Conservation (phyloP, 2,113 vertebrate genomes). For the Caracal caracal region DNA sequence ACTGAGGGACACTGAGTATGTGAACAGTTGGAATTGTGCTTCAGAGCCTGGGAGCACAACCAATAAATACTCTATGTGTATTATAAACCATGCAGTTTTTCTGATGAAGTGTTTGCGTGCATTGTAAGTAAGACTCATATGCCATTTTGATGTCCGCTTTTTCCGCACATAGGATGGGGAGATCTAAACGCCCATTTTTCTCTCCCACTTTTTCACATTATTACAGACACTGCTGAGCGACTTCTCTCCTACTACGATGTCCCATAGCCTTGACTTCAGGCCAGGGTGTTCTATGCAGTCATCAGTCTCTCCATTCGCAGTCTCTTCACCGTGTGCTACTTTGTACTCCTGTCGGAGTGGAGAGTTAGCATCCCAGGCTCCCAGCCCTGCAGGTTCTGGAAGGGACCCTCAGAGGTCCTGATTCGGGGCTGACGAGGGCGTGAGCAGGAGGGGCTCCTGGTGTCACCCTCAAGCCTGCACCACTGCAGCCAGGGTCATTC, state of each 20-base stretch:
- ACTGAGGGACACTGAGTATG: neutral
- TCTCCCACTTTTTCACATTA: neutral
- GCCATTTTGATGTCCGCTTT: neutral
- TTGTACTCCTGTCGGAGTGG: neutral
- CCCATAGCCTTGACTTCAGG: neutral
- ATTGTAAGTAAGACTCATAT: neutral
- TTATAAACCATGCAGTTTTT: neutral
- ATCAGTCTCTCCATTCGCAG: neutral
- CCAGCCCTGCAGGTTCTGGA: accelerated
- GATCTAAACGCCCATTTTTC: neutral
- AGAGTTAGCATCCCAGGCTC: neutral
- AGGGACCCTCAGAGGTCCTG: neutral
- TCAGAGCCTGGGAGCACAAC: neutral
- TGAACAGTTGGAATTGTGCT: accelerated
- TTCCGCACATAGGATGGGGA: neutral
- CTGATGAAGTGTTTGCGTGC: neutral
- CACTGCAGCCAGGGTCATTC: neutral
- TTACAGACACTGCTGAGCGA: neutral
- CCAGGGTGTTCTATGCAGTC: neutral
- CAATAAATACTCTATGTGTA: neutral
- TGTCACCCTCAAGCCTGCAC: neutral
- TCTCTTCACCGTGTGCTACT: neutral
- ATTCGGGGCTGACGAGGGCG: neutral
- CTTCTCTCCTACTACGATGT: too few species aligned
- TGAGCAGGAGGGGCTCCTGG: neutral